These are phyloP conservation scores for Cotesia congregata DNA, from an alignment of 2,888 invertebrate species.

Conservation along the genomic window DNA sequence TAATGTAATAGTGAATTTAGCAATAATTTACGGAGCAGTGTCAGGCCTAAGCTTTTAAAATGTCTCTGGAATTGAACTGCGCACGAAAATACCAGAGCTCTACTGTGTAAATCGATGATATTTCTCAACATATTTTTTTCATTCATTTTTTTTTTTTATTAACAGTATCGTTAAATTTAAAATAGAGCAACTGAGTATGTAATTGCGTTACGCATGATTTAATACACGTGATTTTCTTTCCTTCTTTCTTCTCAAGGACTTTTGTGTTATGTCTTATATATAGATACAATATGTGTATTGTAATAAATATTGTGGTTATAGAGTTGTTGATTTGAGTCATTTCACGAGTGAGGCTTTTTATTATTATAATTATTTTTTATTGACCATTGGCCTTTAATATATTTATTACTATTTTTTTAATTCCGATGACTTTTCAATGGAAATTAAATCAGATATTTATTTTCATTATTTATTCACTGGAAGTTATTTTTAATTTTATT, in stretches of 20 bases:
- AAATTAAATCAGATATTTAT: too few relatives aligned
- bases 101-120: neutral
- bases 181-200: neutral
- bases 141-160: neutral
- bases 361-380: too few relatives aligned
- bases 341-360: too few relatives aligned
- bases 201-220: slow-evolving; percentile 1
- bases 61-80: neutral
- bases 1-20: neutral
- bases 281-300: neutral
- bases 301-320: neutral
- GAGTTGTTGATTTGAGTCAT: neutral
- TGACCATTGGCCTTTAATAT: too few relatives aligned
- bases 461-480: too few relatives aligned
- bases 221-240: neutral
- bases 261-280: neutral
- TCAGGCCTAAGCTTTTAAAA: neutral
- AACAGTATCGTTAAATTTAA: neutral
- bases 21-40: neutral
- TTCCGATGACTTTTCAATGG: too few relatives aligned
- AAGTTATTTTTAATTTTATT: too few relatives aligned
- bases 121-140: neutral
- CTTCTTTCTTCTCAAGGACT: slow-evolving; percentile 1
- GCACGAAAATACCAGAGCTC: neutral
- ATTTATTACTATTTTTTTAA: too few relatives aligned